phyloP scores from a whole-genome alignment of 2,888 invertebrate genomes.

The Nasonia oneida region DNA sequence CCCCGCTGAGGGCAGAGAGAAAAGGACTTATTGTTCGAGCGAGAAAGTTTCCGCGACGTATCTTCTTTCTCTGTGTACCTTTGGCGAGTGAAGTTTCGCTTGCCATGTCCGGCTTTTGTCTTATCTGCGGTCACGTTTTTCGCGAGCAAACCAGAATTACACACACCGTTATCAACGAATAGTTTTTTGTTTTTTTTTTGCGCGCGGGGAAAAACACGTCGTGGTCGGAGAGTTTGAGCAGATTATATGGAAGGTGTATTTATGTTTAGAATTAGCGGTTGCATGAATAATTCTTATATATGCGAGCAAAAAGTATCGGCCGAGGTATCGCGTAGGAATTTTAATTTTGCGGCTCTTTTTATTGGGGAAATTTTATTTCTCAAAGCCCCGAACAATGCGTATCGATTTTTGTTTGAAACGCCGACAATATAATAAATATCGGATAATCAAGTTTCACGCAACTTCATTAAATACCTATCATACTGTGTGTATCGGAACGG shows the following conservation, averaged over 20 bases:
- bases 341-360: background rate
- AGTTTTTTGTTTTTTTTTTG: no score
- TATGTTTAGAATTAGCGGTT: background rate
- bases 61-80: background rate
- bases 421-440: background rate
- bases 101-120: background rate
- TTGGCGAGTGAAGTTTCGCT: background rate
- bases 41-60: background rate
- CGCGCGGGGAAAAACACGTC: no score
- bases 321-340: background rate
- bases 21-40: background rate
- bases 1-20: background rate
- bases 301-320: background rate
- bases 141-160: background rate
- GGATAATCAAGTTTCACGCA: background rate
- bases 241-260: background rate
- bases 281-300: background rate
- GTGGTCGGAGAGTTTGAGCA: background rate
- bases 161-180: no score
- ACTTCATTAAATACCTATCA: background rate
- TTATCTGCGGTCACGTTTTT: background rate
- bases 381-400: no score
- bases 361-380: background rate
- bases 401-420: no score
- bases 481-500: background rate